These are phyloP conservation scores for Eutrigla gurnardus DNA, from an alignment of 2,797 vertebrate species.

Conservation along the genomic window DNA sequence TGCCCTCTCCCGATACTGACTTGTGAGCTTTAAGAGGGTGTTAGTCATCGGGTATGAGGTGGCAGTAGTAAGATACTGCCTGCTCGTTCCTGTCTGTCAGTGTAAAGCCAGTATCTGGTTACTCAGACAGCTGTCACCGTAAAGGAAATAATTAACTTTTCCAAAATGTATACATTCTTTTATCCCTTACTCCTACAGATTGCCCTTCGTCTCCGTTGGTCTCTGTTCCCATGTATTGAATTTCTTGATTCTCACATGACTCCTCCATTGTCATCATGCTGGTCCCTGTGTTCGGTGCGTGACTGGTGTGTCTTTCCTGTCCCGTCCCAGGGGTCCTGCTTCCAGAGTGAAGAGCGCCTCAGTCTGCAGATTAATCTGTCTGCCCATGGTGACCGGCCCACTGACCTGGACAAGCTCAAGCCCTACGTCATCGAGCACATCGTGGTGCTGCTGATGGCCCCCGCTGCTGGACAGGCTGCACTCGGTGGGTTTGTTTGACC, in stretches of 20 bases:
- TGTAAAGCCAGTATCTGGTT: background rate
- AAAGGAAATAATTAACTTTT: constrained; percentile 4
- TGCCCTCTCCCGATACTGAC: constrained; percentile 46
- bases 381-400: constrained; percentile 86
- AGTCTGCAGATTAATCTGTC: constrained; percentile 93
- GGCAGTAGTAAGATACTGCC: background rate
- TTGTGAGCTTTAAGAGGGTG: constrained; percentile 36
- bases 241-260: background rate
- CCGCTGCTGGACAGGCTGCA: constrained; percentile 72
- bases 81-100: constrained; percentile 1
- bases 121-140: background rate
- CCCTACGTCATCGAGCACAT: constrained; percentile 96
- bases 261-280: constrained; percentile 8
- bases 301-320: constrained; percentile 65
- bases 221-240: background rate
- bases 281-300: constrained; percentile 37
- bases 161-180: background rate
- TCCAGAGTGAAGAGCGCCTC: constrained; percentile 85
- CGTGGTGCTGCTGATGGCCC: constrained; percentile 90
- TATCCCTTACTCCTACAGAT: background rate
- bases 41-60: constrained; percentile 35
- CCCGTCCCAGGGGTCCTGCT: constrained; percentile 75
- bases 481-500: constrained; percentile 69
- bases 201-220: background rate
- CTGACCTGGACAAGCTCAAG: constrained; percentile 93